A percentile compares a stretch with the other conserved stretches of the same genome.
These are phyloP conservation scores for Rhabdomys dilectus DNA, from an alignment of 2,113 vertebrate genomes.

Conservation along the genomic window DNA sequence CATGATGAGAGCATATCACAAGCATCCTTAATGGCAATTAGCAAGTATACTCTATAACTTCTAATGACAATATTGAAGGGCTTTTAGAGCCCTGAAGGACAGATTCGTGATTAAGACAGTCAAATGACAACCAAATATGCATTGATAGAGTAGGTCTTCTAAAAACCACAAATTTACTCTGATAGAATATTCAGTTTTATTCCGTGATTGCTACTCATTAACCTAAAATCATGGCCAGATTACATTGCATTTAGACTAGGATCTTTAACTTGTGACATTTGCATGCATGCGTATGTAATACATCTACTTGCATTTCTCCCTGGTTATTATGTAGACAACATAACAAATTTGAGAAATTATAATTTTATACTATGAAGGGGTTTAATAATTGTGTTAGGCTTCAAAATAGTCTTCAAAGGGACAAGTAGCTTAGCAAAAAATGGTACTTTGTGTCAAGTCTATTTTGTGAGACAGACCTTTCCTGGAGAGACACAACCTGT, in stretches of 20 bases:
- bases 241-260: neutral
- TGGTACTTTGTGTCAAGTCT: neutral
- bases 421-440: neutral
- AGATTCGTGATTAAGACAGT: neutral
- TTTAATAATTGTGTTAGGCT: neutral
- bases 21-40: neutral
- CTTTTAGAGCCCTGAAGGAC: neutral
- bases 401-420: neutral
- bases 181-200: neutral
- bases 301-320: neutral
- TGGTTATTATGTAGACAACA: neutral
- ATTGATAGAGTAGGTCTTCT: neutral
- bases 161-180: neutral
- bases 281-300: neutral
- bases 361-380: neutral
- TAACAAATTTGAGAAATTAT: neutral
- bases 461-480: neutral
- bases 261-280: neutral
- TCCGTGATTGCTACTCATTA: neutral
- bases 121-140: neutral
- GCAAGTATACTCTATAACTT: neutral
- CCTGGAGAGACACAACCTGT: neutral
- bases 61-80: neutral
- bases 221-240: conserved; percentile 4
- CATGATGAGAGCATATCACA: neutral